Evolutionary conservation across 2,888 invertebrate genomes (phyloP).

Genomic region (Subacronicta megacephala): DNA sequence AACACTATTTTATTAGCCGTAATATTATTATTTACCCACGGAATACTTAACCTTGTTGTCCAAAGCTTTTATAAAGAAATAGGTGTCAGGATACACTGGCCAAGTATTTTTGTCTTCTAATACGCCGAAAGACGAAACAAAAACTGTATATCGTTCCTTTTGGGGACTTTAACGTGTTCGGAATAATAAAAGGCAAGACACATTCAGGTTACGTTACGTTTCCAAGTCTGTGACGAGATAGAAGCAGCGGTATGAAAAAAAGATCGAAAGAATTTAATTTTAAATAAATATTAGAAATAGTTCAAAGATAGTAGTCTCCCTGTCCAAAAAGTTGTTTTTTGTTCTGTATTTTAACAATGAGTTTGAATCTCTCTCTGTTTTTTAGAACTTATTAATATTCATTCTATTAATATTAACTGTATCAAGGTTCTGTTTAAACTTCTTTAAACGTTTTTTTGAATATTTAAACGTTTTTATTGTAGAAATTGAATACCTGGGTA

Average conservation of each 20-base stretch:
- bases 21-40: conserved; percentile 59
- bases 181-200: conserved; percentile 58
- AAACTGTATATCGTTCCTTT: conserved; percentile 56
- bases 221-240: not conserved
- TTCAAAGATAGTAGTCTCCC: too few relatives aligned
- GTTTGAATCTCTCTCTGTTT: too few relatives aligned
- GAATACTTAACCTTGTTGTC: conserved; percentile 44
- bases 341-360: too few relatives aligned
- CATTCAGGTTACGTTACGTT: conserved; percentile 40
- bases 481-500: too few relatives aligned
- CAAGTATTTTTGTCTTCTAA: conserved; percentile 52
- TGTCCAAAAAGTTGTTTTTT: not conserved
- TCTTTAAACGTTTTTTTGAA: too few relatives aligned
- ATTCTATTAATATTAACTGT: too few relatives aligned
- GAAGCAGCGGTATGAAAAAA: not conserved
- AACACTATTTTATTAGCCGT: conserved; percentile 73
- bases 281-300: too few relatives aligned
- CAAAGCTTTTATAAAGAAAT: conserved; percentile 36
- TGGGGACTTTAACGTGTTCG: conserved; percentile 59
- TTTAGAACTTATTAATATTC: too few relatives aligned
- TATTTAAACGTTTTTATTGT: too few relatives aligned
- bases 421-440: too few relatives aligned
- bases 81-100: conserved; percentile 44
- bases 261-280: not conserved
- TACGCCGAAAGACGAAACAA: conserved; percentile 61